Evolutionary conservation across 2,113 vertebrate genomes (phyloP).

Genomic region (Plecturocebus donacophilus): DNA sequence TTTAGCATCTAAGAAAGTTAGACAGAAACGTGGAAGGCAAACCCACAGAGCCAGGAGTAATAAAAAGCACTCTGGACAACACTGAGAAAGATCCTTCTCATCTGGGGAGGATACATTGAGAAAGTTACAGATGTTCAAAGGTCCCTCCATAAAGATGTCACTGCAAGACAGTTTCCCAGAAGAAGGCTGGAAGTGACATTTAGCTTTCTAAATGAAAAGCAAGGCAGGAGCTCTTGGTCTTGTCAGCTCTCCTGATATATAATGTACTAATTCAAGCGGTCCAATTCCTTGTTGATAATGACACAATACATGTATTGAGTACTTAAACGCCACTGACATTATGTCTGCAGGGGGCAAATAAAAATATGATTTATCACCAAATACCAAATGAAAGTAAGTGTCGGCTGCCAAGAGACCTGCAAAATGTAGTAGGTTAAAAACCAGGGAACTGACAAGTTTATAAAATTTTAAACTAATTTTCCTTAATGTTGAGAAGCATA

Average conservation of each 20-base stretch:
- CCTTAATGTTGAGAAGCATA: conserved; percentile 51
- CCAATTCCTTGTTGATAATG: conserved; percentile 8
- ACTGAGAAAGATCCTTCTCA: neutral
- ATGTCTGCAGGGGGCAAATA: conserved; percentile 33
- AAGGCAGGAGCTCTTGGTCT: neutral
- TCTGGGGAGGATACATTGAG: neutral
- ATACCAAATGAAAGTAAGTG: conserved; percentile 38
- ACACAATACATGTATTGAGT: neutral
- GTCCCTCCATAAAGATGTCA: neutral
- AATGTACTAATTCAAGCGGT: neutral
- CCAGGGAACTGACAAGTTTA: conserved; percentile 42
- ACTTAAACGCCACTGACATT: conserved; percentile 3
- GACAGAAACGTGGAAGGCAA: neutral
- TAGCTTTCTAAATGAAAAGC: conserved; percentile 36
- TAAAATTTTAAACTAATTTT: conserved; percentile 62
- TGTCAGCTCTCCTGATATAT: neutral
- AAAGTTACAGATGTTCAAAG: conserved; percentile 1
- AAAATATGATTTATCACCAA: conserved; percentile 51
- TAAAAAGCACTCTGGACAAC: neutral
- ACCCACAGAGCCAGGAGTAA: neutral
- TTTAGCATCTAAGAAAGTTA: neutral
- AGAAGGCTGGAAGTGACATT: neutral
- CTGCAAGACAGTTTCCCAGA: neutral
- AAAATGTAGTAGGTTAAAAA: conserved; percentile 53
- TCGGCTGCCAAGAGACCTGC: conserved; percentile 37